Conservation (phyloP, 2,113 vertebrate genomes). For the Nansenia antarctica region DNA sequence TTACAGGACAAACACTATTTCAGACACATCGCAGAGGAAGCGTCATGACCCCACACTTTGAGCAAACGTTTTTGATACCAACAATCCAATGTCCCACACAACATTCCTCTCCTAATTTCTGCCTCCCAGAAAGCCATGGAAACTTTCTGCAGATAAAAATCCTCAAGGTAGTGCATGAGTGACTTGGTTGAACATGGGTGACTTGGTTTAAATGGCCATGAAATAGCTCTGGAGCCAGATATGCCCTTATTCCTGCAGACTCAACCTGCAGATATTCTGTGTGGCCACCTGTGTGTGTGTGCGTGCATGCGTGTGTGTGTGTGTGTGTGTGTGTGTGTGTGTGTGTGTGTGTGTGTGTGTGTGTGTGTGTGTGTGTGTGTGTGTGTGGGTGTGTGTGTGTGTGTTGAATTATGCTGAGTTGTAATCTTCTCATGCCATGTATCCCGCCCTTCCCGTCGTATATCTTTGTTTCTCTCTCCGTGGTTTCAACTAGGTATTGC, state of each 20-base stretch:
- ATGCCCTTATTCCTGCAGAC: neutral
- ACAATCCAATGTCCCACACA: no score
- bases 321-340: neutral
- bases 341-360: neutral
- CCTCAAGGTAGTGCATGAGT: neutral
- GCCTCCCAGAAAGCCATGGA: neutral
- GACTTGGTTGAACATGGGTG: no score
- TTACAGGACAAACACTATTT: neutral
- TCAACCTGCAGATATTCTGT: neutral
- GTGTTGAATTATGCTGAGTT: neutral
- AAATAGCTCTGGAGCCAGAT: neutral
- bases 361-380: no score
- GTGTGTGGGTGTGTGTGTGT: neutral
- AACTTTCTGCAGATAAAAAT: neutral
- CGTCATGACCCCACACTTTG: no score
- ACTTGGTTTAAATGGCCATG: neutral
- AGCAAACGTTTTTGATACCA: no score
- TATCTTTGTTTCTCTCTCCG: neutral
- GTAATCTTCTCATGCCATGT: neutral
- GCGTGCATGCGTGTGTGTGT: neutral
- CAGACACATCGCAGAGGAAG: no score
- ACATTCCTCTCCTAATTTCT: neutral
- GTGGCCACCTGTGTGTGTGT: neutral
- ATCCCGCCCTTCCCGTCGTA: neutral
- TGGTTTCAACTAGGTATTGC: neutral